Base-by-base conservation (phyloP, 2,797 vertebrate genomes). In the Dermochelys coriacea region DNA sequence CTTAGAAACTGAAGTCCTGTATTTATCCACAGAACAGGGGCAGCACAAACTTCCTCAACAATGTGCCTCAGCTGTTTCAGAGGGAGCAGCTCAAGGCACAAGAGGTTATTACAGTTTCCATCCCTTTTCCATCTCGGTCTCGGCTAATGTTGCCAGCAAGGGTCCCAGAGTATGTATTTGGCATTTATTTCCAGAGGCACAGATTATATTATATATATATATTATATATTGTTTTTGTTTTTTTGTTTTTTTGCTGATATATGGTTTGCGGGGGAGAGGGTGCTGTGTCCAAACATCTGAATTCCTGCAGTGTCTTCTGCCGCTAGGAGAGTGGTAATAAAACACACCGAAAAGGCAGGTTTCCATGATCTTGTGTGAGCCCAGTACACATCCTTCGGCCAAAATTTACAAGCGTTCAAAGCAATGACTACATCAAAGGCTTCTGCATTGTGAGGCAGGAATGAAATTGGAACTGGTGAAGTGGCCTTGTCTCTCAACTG, bases 341-440 rank as follows among this genome's bases (percentile, higher is more conserved):
- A 88, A 21, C 57, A 77, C 8, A 54, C 80, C 41, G 37, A 41
- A 59, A 45, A 45, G 85, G 64, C 16, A 10, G n/a, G 34, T 19
- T 19, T 68, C 34, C 64, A 37, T 71, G 74, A 12, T 45, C 45
- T 49, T 12, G 5, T 5, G 41, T 78, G 37, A 82, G 64, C 19
- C 59, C 74, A 71, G 47, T 78, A 95, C 2, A 0, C 0, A 0
- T 25, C 12, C 57, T 7, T 14, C 0, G 0, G 15, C 9, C 77
- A 51, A 45, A 68, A 10, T 79, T 82, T 85, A 47, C 16, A 78
- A 6, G 50, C 29, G 19, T 2, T 25, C 41, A 57, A 88, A 64
- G 41, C 64, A 75, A 45, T 49, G 81, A 64, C 27, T 16, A 4
- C 27, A 19, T 37, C 45, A 54, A 86, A 54, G 47, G 86, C 18